Conservation (phyloP, 2,797 vertebrate genomes). For the Danio albolineatus region DNA sequence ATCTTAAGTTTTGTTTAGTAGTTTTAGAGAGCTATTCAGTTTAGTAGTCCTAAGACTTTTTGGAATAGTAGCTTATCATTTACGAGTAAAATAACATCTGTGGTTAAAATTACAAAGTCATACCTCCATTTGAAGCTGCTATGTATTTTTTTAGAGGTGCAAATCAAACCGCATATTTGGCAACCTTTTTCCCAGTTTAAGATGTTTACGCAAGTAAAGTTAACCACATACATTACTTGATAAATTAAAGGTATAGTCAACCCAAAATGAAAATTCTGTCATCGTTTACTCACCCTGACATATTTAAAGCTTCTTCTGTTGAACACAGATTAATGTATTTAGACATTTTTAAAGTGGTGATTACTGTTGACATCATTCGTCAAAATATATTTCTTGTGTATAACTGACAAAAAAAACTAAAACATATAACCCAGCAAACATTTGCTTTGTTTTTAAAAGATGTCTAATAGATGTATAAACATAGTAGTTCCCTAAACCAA, state of each 20-base stretch:
- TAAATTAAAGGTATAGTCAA: neutral
- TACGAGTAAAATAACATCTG: neutral
- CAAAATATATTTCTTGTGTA: too few relatives aligned
- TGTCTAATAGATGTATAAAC: too few relatives aligned
- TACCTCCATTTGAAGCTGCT: neutral
- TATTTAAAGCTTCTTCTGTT: too few relatives aligned
- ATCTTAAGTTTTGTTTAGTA: neutral
- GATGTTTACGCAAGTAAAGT: neutral
- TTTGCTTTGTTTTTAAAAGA: too few relatives aligned
- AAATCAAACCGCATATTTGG: neutral
- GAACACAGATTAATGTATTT: too few relatives aligned
- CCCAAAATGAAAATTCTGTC: too few relatives aligned
- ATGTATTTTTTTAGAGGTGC: neutral
- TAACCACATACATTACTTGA: neutral
- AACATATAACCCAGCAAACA: too few relatives aligned
- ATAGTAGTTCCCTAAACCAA: too few relatives aligned
- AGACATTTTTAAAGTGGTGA: too few relatives aligned
- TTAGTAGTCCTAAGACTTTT: neutral
- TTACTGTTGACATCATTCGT: too few relatives aligned
- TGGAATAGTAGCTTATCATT: neutral
- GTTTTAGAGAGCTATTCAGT: neutral
- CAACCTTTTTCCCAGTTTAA: neutral
- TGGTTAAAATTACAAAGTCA: neutral
- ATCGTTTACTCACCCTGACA: too few relatives aligned
- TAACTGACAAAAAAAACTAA: too few relatives aligned